Conservation (phyloP, 2,113 vertebrate species). For the Triplophysa tibetana region DNA sequence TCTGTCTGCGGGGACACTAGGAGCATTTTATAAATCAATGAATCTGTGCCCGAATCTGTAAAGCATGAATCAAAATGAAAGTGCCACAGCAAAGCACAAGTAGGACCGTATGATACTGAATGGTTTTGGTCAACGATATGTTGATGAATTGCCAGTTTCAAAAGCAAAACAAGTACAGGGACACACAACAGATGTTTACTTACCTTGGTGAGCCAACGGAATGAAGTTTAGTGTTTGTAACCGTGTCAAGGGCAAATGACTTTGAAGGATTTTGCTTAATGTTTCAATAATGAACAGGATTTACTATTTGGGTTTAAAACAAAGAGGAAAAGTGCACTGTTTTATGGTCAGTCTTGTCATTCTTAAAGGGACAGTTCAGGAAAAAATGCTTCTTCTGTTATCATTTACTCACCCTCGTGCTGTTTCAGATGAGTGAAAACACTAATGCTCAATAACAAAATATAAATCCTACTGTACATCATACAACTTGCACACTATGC, state of each 20-base stretch:
- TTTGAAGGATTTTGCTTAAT: not conserved
- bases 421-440: too few species aligned
- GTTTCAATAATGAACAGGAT: too few species aligned
- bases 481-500: too few species aligned
- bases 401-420: too few species aligned
- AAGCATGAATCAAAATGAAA: constrained; percentile 5
- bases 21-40: not conserved
- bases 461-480: too few species aligned
- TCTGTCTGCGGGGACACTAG: not conserved
- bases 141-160: constrained; percentile 39
- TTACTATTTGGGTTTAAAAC: too few species aligned
- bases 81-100: constrained; percentile 39
- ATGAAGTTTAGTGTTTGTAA: constrained; percentile 26
- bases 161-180: constrained; percentile 20
- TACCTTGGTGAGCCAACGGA: constrained; percentile 32
- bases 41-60: constrained; percentile 4
- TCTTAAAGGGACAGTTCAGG: not conserved
- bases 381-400: not conserved
- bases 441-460: too few species aligned
- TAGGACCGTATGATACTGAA: constrained; percentile 11
- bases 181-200: constrained; percentile 39
- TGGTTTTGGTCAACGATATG: constrained; percentile 47
- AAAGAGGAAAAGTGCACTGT: not conserved
- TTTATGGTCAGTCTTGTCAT: not conserved
- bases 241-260: constrained; percentile 53